Conservation (phyloP, 2,888 invertebrate genomes). For the Diploptera punctata region DNA sequence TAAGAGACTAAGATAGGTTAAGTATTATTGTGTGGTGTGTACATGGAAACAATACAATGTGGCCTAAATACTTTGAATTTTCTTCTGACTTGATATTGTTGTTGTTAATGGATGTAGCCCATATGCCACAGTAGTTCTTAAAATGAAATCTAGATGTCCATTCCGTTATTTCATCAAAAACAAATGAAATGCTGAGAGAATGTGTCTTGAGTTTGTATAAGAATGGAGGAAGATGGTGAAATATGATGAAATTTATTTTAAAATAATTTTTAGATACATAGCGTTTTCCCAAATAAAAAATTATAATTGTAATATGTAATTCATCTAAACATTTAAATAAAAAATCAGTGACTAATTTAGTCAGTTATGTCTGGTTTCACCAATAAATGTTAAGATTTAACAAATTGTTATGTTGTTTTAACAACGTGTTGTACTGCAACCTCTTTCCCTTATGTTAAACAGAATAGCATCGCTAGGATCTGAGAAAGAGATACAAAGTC, state of each 20-base stretch:
- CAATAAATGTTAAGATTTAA: too few relatives aligned
- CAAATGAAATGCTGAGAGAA: slow-evolving; percentile 2
- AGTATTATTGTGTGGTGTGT: not conserved
- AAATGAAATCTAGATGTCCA: slow-evolving; percentile 31
- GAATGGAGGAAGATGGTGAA: not conserved
- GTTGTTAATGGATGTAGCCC: slow-evolving; percentile 35
- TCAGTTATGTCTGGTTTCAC: too few relatives aligned
- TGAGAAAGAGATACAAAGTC: too few relatives aligned
- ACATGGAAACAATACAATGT: slow-evolving; percentile 30
- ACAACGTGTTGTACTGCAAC: too few relatives aligned
- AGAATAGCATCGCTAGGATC: too few relatives aligned
- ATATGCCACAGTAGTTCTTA: slow-evolving; percentile 32
- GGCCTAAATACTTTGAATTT: slow-evolving; percentile 41
- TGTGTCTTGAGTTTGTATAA: slow-evolving; percentile 4
- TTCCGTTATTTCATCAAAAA: slow-evolving; percentile 26
- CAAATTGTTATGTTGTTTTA: too few relatives aligned
- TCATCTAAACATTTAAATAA: not conserved
- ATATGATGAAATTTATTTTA: slow-evolving; percentile 15
- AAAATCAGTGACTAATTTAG: not conserved
- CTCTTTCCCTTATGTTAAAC: too few relatives aligned
- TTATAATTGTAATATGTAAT: slow-evolving; percentile 13
- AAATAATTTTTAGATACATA: slow-evolving; percentile 10
- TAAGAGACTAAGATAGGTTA: not conserved
- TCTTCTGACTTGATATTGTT: slow-evolving; percentile 34
- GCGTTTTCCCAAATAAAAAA: not conserved